phyloP scores from a whole-genome alignment of 2,113 vertebrate species.

The Emberiza fucata region DNA sequence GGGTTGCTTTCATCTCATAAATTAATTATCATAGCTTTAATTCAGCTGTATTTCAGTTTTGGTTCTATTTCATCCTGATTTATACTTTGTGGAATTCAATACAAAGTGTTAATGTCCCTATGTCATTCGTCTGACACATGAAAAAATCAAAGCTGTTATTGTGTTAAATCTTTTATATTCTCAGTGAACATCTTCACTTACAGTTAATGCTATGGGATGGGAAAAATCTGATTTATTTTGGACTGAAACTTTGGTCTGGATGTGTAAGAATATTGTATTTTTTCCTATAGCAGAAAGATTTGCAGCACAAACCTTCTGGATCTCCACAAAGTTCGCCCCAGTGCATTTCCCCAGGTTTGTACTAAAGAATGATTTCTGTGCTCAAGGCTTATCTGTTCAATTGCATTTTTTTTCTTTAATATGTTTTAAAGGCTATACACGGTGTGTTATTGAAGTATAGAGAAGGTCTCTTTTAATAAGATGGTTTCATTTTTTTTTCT shows the following conservation, averaged over 20 bases:
- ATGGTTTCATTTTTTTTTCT: slow-evolving; percentile 33
- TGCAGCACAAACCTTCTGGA: slow-evolving; percentile 53
- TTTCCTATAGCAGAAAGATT: slow-evolving; percentile 55
- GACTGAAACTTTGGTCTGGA: neutral
- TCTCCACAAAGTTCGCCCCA: slow-evolving; percentile 50
- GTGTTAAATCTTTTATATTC: neutral
- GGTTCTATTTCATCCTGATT: neutral
- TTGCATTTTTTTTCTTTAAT: slow-evolving; percentile 64
- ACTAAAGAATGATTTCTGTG: slow-evolving; percentile 60
- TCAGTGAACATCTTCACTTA: neutral
- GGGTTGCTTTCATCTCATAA: neutral
- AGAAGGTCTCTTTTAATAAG: slow-evolving; percentile 44
- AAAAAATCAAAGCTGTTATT: neutral
- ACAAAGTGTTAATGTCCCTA: neutral
- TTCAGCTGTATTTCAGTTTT: neutral
- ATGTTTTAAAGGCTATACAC: slow-evolving; percentile 59
- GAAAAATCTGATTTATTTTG: neutral
- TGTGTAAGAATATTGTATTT: slow-evolving; percentile 36
- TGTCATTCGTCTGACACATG: neutral
- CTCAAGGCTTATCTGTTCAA: slow-evolving; percentile 51
- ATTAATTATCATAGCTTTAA: neutral
- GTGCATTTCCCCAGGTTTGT: slow-evolving; percentile 60
- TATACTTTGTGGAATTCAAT: neutral
- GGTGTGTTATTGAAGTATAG: slow-evolving; percentile 43
- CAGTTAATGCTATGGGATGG: neutral